Conservation (phyloP, 2,113 vertebrate genomes). For the Plotosus lineatus region DNA sequence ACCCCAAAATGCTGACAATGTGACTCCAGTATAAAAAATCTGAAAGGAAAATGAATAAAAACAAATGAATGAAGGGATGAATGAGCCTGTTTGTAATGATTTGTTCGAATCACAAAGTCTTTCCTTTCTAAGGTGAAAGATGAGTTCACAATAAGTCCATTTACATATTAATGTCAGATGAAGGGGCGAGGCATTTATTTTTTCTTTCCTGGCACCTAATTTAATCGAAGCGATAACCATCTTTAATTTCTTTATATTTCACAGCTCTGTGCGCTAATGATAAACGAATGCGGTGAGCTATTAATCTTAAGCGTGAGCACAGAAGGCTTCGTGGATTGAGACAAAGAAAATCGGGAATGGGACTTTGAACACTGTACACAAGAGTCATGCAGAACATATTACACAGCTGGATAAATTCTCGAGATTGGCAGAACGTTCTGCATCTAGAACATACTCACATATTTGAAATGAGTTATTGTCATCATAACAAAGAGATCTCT, state of each 20-base stretch:
- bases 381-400: neutral
- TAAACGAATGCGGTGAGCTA: conserved; percentile 40
- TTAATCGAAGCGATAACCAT: conserved; percentile 49
- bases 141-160: conserved; percentile 36
- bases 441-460: neutral
- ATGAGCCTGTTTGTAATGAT: conserved; percentile 2
- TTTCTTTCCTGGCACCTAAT: conserved; percentile 36
- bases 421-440: neutral
- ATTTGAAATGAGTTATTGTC: neutral
- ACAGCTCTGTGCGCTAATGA: conserved; percentile 43
- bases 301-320: conserved; percentile 34
- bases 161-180: conserved; percentile 46
- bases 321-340: conserved; percentile 21
- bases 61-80: neutral
- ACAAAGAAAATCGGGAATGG: conserved; percentile 28
- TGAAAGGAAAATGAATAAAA: neutral
- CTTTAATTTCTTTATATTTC: conserved; percentile 50
- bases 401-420: neutral
- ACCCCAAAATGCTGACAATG: neutral
- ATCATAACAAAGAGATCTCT: neutral
- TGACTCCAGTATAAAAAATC: neutral
- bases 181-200: conserved; percentile 25
- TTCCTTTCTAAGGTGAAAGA: conserved; percentile 27
- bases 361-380: conserved; percentile 9
- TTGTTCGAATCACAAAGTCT: conserved; percentile 16